Evolutionary conservation across 2,888 invertebrate genomes (phyloP), one percentile per base, ranked within the genome.

Genomic region (Clitarchus hookeri): DNA sequence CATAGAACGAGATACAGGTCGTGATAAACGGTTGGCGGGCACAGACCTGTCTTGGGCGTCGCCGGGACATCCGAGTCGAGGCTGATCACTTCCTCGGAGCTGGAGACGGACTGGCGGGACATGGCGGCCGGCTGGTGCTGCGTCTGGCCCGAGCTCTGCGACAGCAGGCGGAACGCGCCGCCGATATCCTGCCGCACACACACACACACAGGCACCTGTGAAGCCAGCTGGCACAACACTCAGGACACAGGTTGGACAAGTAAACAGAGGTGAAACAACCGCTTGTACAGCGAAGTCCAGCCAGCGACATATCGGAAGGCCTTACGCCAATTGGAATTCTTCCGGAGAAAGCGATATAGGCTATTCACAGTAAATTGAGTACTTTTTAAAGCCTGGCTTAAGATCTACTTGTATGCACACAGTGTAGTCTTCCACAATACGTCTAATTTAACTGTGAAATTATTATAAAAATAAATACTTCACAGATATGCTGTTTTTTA

Each of bases 111-210:
- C 87, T 90, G 90, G 87, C 92, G 92, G 88, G 92, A 91, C 65
- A 92, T 92, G 88, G 86, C 84, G 82, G 84, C 82, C 27, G 87
- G 54, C 84, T 89, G 89, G 89, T 92, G 92, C 90, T 93, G 92
- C 90, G 92, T 92, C 89, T 93, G 92, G 89, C 93, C 93, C 90
- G 94, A 91, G 90, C 93, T 93, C 91, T 95, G 95, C 84, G 95
- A 93, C 90, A 96, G 94, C 90, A 97, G 93, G 91, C 95, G 95
- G 92, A 95, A 96, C 89, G 95, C 95, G 90, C 96, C 96, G 90
- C 92, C 91, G 88, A 94, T 92, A 88, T 92, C 92, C 93, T 93
- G 89, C 27, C 23, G 36, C 83, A 27, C 27, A 44, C 53, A 84
- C 54, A 26, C 54, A n/a, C 13, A 16, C 16, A 19, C 65, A 65